phyloP scores from a whole-genome alignment of 2,113 vertebrate species.

The Asarcornis scutulata region DNA sequence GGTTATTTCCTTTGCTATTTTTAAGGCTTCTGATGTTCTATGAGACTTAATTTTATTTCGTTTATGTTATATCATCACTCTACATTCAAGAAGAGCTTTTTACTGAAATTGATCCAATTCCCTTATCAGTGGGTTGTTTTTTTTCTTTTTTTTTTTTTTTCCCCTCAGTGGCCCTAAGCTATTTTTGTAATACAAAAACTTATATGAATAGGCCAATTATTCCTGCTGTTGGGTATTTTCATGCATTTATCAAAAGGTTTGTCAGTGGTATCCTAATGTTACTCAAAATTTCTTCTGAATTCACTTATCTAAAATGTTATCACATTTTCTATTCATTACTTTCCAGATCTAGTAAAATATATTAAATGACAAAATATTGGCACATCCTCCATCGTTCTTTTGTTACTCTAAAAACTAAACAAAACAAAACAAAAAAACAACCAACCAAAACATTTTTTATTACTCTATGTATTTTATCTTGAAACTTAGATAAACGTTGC shows the following conservation, averaged over 20 bases:
- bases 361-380: neutral
- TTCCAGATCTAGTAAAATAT: neutral
- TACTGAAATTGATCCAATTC: neutral
- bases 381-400: neutral
- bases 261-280: neutral
- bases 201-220: neutral
- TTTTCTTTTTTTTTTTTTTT: neutral
- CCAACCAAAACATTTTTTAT: neutral
- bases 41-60: neutral
- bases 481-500: neutral
- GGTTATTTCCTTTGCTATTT: neutral
- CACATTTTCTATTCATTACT: neutral
- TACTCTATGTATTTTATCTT: neutral
- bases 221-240: neutral
- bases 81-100: neutral
- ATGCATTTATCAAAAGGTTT: neutral
- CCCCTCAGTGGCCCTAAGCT: neutral
- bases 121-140: rapidly evolving
- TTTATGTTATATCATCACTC: neutral
- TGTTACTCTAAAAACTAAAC: neutral
- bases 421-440: no score
- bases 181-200: neutral
- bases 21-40: neutral
- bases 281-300: neutral
- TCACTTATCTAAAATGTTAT: neutral